Percentiles rank a stretch among this genome's conserved stretches.
phyloP scores from a whole-genome alignment of 2,888 invertebrate species.

The Unio delphinus region DNA sequence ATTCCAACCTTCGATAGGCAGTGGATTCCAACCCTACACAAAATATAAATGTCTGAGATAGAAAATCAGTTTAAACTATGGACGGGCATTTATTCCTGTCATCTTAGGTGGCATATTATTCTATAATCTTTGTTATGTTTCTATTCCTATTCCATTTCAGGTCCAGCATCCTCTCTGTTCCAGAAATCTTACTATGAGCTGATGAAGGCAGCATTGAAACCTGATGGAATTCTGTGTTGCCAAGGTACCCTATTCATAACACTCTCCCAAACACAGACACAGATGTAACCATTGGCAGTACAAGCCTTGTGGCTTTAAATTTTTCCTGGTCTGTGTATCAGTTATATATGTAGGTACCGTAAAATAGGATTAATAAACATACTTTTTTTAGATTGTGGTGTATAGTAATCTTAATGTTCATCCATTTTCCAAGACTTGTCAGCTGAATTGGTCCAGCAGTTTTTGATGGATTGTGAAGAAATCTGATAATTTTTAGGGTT shows the following conservation, averaged over 20 bases:
- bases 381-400: too few species aligned
- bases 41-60: too few species aligned
- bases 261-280: not conserved
- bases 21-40: too few species aligned
- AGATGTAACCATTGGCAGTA: not conserved
- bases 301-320: not conserved
- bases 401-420: too few species aligned
- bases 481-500: too few species aligned
- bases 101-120: not conserved
- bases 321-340: not conserved
- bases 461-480: too few species aligned
- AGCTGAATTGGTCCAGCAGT: too few species aligned
- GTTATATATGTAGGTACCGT: not conserved
- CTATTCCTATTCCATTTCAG: conserved; percentile 66
- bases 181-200: conserved; percentile 87
- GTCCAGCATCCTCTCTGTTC: conserved; percentile 81
- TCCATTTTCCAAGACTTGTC: too few species aligned
- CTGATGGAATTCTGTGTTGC: conserved; percentile 93
- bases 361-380: too few species aligned
- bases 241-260: conserved; percentile 75
- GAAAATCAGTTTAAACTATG: too few species aligned
- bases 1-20: too few species aligned
- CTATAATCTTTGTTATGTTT: not conserved
- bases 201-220: conserved; percentile 86
- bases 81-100: not conserved